phyloP scores from a whole-genome alignment of 2,797 vertebrate genomes.

The Enteromius unitaeniatus region DNA sequence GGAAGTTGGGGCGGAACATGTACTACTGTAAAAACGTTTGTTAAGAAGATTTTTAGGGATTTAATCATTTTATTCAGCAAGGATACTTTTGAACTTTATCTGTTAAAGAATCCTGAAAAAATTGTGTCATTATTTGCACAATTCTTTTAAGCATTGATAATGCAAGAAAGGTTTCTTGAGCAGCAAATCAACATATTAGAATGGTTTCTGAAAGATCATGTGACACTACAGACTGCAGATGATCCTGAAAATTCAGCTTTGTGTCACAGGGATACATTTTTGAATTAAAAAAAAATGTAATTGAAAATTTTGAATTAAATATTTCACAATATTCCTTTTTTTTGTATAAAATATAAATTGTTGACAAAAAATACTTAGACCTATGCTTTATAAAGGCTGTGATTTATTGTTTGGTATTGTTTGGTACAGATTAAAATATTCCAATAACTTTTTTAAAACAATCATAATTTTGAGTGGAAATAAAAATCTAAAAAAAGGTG shows the following conservation, averaged over 20 bases:
- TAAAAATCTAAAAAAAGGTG: background rate
- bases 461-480: background rate
- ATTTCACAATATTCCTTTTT: background rate
- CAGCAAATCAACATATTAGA: background rate
- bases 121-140: background rate
- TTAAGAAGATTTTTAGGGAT: background rate
- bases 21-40: background rate
- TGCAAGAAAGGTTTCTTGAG: background rate
- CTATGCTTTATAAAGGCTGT: background rate
- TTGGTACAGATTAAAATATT: too few relatives aligned
- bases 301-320: background rate
- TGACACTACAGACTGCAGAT: background rate
- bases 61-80: background rate
- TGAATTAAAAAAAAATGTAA: too few relatives aligned
- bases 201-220: background rate
- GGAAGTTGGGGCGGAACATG: background rate
- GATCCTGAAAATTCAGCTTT: background rate
- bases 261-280: background rate
- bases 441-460: background rate
- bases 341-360: background rate
- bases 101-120: background rate
- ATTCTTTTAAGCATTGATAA: background rate
- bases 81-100: background rate
- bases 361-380: background rate
- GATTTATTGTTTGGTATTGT: too few relatives aligned